phyloP scores from a whole-genome alignment of 2,797 vertebrate genomes.

The Sebastes kiyomatsui region DNA sequence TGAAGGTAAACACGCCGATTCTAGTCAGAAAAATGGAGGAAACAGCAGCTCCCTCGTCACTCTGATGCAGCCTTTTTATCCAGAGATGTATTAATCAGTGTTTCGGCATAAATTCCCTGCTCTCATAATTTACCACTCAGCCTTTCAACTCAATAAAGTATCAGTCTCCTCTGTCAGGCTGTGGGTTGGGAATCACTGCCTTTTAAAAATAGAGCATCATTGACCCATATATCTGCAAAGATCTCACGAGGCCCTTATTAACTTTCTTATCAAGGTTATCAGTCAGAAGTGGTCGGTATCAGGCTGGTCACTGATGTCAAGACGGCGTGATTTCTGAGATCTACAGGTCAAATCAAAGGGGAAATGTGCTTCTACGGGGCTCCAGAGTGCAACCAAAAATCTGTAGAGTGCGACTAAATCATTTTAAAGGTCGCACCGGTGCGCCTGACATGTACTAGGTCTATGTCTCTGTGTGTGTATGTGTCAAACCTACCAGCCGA shows the following conservation, averaged over 20 bases:
- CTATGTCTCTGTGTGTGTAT: no score
- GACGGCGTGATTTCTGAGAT: background rate
- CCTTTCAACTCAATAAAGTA: conserved; percentile 18
- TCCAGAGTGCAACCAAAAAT: no score
- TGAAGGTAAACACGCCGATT: background rate
- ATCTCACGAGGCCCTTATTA: conserved; percentile 49
- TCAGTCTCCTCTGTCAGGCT: conserved; percentile 19
- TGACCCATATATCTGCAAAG: conserved; percentile 61
- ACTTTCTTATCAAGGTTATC: conserved; percentile 57
- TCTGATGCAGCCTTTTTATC: background rate
- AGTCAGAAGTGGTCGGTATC: conserved; percentile 14
- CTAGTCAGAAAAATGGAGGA: background rate
- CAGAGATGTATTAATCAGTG: background rate
- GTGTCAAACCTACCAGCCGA: no score
- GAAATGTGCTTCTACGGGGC: background rate
- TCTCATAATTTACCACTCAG: conserved; percentile 13
- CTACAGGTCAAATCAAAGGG: conserved; percentile 7
- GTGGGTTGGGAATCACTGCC: conserved; percentile 31
- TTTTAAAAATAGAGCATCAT: conserved; percentile 64
- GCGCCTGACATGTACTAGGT: no score
- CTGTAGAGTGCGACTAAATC: no score
- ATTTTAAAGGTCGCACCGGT: no score
- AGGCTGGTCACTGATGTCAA: background rate
- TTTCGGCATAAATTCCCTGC: background rate
- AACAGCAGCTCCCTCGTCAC: background rate